Base-by-base conservation (phyloP, 1,140 invertebrate species). In the Phenacoccus solenopsis region DNA sequence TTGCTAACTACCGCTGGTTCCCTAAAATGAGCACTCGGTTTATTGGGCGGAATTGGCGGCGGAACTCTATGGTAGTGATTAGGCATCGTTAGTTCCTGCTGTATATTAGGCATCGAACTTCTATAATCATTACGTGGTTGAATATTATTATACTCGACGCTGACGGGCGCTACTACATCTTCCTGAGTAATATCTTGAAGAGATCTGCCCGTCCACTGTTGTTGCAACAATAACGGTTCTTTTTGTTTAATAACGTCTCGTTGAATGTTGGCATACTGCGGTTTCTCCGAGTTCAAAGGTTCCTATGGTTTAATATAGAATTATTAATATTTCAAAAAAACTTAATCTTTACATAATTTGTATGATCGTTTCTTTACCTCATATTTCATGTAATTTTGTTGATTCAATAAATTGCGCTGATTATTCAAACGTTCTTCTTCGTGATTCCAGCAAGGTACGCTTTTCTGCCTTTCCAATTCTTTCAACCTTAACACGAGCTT, bases 401-500 rank as follows among this genome's bases (percentile, higher is more conserved):
- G 13, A 2, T 49, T 49, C 12, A 49, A 3, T 7, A 49, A 16
- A 49, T 49, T n/a, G 16, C 38, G 38, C 16, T 49, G 38, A n/a
- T n/a, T 49, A 2, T 49, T 49, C 16, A n/a, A 49, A n/a, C 4
- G 21, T 16, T 64, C 59, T 64, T 25, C 10, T 64, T 64, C 59
- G 9, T 3, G 59, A 64, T 24, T 64, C 59, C 59, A 64, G 20
- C 59, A 49, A 49, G 38, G 13, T 7, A 13, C 30, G 25, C 5
- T 25, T 64, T 64, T 64, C 21, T 27, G 59, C 22, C 59, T 20
- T 72, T 84, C 82, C 13, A 84, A 77, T 70, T 82, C 79, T 21
- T 79, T 77, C 27, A 82, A 74, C 71, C 82, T 82, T 73, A 84
- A 80, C 27, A 82, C 82, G 35, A 82, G 75, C 74, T 81, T 82